Percentiles rank a stretch among this genome's conserved stretches.
Evolutionary conservation across 2,113 vertebrate species (phyloP).

Genomic region (Apus apus): DNA sequence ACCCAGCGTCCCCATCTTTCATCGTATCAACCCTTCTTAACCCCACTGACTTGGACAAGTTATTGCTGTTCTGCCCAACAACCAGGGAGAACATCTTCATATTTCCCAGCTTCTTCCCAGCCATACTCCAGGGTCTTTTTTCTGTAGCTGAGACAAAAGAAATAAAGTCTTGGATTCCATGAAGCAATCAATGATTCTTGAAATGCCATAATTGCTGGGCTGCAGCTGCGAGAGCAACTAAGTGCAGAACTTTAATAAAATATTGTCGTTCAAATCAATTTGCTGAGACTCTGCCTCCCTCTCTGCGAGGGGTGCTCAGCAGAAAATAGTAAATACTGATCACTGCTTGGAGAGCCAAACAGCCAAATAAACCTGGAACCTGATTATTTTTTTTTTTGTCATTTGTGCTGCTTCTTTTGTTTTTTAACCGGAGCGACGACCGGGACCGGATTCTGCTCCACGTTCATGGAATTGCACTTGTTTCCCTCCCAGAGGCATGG

Average conservation of each 20-base stretch:
- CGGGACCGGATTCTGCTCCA: background rate
- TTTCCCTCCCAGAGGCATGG: background rate
- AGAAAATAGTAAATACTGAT: constrained; percentile 15
- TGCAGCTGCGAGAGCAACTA: constrained; percentile 20
- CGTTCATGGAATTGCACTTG: rapidly evolving
- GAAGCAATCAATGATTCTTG: constrained; percentile 36
- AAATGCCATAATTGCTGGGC: constrained; percentile 33
- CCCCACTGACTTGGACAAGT: no score
- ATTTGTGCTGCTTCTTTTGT: no score
- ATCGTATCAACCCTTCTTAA: background rate
- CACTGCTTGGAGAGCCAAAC: background rate
- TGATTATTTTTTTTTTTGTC: background rate
- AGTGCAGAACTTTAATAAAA: constrained; percentile 58
- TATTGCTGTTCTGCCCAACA: background rate
- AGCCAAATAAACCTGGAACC: background rate
- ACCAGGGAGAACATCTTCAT: background rate
- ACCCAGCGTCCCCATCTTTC: background rate
- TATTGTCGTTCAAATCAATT: constrained; percentile 13
- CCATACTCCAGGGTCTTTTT: background rate
- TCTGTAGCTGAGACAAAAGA: background rate
- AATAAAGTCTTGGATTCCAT: background rate
- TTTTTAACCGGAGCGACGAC: background rate
- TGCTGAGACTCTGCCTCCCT: background rate
- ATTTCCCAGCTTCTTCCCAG: background rate
- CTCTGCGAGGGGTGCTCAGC: background rate